Percentiles rank a stretch among this genome's conserved stretches.
These are phyloP conservation scores for Drosophila funebris DNA, from an alignment of 1,140 invertebrate genomes.

Conservation along the genomic window DNA sequence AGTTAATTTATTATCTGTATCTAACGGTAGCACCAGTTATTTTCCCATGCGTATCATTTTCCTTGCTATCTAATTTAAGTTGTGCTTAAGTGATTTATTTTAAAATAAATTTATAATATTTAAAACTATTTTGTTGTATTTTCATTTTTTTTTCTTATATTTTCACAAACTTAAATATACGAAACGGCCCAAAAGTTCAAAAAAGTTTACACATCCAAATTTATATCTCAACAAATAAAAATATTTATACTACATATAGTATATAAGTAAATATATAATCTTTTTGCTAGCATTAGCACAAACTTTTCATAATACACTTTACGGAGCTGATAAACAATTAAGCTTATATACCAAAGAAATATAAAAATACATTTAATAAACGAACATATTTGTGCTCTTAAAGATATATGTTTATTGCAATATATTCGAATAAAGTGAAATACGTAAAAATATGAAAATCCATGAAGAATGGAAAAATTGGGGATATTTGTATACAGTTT, in stretches of 20 bases:
- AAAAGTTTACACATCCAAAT: slow-evolving; percentile 50
- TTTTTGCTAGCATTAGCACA: slow-evolving; percentile 49
- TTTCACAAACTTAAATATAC: slow-evolving; percentile 1
- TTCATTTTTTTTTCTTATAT: slow-evolving; percentile 9
- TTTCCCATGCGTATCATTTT: slow-evolving; percentile 41
- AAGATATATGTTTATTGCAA: slow-evolving; percentile 18
- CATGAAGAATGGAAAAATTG: too few species aligned
- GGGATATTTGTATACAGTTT: too few species aligned
- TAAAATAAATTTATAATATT: slow-evolving; percentile 28
- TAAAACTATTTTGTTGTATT: slow-evolving; percentile 42
- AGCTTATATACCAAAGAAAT: slow-evolving; percentile 55
- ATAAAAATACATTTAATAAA: slow-evolving; percentile 12
- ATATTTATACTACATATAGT: slow-evolving; percentile 25
- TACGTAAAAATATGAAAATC: not conserved
- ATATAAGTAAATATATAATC: slow-evolving; percentile 24
- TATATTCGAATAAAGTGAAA: slow-evolving; percentile 34
- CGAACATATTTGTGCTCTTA: slow-evolving; percentile 38
- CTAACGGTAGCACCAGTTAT: slow-evolving; percentile 52
- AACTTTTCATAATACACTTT: slow-evolving; percentile 69
- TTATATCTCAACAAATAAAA: slow-evolving; percentile 29
- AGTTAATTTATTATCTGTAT: slow-evolving; percentile 44
- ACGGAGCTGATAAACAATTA: slow-evolving; percentile 38
- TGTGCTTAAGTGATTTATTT: slow-evolving; percentile 67
- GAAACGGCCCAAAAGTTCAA: slow-evolving; percentile 53
- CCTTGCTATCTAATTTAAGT: slow-evolving; percentile 65